Percentiles rank a stretch among this genome's conserved stretches.
Conservation (phyloP, 2,113 vertebrate genomes). For the Ia io region DNA sequence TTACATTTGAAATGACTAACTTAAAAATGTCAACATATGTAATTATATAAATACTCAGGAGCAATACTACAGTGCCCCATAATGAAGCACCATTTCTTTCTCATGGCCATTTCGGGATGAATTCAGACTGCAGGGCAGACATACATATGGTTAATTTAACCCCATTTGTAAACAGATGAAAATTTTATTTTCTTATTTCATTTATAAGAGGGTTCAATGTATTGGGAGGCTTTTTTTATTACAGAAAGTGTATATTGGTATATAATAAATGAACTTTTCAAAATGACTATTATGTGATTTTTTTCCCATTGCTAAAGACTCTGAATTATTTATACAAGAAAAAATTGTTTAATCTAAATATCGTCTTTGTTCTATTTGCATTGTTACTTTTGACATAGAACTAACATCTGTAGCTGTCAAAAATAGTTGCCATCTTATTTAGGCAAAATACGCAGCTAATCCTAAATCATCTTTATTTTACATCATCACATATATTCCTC, state of each 20-base stretch:
- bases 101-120: not conserved
- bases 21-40: constrained; percentile 34
- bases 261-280: constrained; percentile 80
- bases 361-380: not conserved
- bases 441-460: not conserved
- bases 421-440: not conserved
- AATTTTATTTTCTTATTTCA: constrained; percentile 72
- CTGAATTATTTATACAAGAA: constrained; percentile 18
- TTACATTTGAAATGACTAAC: constrained; percentile 43
- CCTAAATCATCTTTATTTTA: not conserved
- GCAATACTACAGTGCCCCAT: not conserved
- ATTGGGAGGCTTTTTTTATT: constrained; percentile 76
- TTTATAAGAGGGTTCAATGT: constrained; percentile 69
- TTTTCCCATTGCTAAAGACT: constrained; percentile 23
- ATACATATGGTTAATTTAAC: constrained; percentile 51
- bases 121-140: not conserved
- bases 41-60: constrained; percentile 18
- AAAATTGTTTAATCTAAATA: not conserved
- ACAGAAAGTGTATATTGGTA: constrained; percentile 60
- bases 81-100: not conserved
- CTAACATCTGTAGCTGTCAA: not conserved
- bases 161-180: constrained; percentile 58
- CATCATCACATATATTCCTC: not conserved
- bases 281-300: constrained; percentile 35
- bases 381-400: not conserved